These are phyloP conservation scores for Flexamia atlantica DNA, from an alignment of 2,888 invertebrate species.

Conservation along the genomic window DNA sequence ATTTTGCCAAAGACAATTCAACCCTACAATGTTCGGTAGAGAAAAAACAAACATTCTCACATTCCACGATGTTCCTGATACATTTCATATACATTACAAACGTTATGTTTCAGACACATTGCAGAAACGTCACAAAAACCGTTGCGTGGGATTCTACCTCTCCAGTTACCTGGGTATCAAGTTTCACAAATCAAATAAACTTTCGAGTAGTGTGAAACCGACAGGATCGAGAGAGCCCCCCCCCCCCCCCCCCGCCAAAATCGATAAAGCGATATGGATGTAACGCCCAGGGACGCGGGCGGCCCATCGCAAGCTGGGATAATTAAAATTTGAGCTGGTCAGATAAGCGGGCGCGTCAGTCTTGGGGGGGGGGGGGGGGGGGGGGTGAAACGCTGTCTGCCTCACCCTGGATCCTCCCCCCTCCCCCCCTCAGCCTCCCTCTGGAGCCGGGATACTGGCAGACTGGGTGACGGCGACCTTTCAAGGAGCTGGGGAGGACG, in stretches of 20 bases:
- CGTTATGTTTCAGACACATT: too few species aligned
- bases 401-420: background rate
- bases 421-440: background rate
- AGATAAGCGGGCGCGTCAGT: constrained; percentile 11
- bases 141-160: too few species aligned
- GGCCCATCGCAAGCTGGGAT: constrained; percentile 33
- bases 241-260: too few species aligned
- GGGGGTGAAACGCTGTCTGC: constrained; percentile 40
- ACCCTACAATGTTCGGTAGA: too few species aligned
- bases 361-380: background rate
- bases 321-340: constrained; percentile 55
- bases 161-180: too few species aligned
- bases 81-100: too few species aligned
- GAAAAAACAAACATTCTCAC: too few species aligned
- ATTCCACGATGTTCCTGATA: too few species aligned
- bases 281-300: constrained; percentile 12
- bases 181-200: too few species aligned
- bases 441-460: background rate
- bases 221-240: too few species aligned
- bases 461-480: constrained; percentile 23
- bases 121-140: too few species aligned
- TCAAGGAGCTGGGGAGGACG: background rate
- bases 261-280: constrained; percentile 44
- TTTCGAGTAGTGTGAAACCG: background rate
- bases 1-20: too few species aligned